Evolutionary conservation across 1,140 invertebrate genomes (phyloP).

Genomic region (Apis dorsata): DNA sequence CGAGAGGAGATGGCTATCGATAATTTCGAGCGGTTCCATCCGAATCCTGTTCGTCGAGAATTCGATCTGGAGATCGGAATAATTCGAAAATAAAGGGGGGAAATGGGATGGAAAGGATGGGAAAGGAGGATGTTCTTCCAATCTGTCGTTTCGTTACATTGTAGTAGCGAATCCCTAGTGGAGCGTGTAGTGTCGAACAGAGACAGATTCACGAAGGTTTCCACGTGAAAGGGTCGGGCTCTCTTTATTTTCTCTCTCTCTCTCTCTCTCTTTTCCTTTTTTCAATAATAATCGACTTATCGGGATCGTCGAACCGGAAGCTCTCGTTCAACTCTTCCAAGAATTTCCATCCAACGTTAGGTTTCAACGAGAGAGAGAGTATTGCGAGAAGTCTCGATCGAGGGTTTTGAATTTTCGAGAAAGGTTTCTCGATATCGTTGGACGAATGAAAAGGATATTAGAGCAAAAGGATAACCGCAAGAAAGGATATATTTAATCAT

Average conservation of each 20-base stretch:
- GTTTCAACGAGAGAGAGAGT: too few species aligned
- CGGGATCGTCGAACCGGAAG: conserved; percentile 4
- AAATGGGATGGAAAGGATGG: not conserved
- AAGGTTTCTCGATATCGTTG: too few species aligned
- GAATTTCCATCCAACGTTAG: not conserved
- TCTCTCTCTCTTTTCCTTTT: not conserved
- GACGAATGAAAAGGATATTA: too few species aligned
- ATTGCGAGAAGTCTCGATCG: not conserved
- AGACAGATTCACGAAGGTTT: not conserved
- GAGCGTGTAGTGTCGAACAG: not conserved
- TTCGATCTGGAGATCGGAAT: conserved; percentile 11
- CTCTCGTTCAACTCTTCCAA: not conserved
- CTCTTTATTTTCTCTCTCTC: too few species aligned
- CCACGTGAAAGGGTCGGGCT: too few species aligned
- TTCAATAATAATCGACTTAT: not conserved
- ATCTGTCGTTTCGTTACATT: conserved; percentile 11
- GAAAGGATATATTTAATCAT: too few species aligned
- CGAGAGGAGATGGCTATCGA: too few species aligned
- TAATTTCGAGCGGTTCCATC: too few species aligned
- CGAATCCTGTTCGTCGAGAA: not conserved
- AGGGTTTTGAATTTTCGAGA: not conserved
- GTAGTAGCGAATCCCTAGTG: not conserved
- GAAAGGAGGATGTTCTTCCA: not conserved
- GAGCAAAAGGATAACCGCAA: too few species aligned
- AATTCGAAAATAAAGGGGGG: not conserved